Conservation (phyloP, 1,140 invertebrate genomes). For the Calephelis nemesis region DNA sequence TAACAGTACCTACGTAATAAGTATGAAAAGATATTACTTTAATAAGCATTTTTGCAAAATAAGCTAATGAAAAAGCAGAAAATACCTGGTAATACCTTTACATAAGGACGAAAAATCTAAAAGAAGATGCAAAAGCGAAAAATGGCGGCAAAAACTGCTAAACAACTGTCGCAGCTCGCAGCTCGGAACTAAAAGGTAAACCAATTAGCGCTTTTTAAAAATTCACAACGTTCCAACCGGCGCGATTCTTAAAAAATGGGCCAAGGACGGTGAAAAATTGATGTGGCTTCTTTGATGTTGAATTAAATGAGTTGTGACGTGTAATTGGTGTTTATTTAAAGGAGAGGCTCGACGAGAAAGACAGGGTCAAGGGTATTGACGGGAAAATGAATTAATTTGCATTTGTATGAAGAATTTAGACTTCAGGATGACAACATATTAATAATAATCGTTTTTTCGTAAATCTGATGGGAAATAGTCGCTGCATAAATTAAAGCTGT, state of each 20-base stretch:
- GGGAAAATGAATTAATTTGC: background rate
- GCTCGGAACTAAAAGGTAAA: constrained; percentile 38
- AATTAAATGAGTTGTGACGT: constrained; percentile 8
- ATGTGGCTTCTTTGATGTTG: background rate
- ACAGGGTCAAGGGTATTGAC: background rate
- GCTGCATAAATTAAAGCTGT: no score
- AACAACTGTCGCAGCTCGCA: background rate
- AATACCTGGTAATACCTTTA: no score
- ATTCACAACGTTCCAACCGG: constrained; percentile 38
- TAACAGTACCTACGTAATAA: no score
- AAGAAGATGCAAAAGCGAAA: background rate
- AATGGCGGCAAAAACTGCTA: constrained; percentile 17
- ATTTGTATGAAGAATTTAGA: no score
- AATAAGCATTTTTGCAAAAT: no score
- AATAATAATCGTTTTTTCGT: no score
- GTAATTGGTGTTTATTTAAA: constrained; percentile 8
- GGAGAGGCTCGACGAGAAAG: background rate
- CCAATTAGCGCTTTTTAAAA: constrained; percentile 47
- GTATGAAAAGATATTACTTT: no score
- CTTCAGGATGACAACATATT: no score
- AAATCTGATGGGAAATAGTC: no score
- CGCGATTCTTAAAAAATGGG: constrained; percentile 32
- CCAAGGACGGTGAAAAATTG: constrained; percentile 13
- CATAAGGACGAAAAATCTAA: background rate
- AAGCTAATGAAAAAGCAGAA: no score